Conservation (phyloP, 2,888 invertebrate genomes). For the Tiphia femorata region DNA sequence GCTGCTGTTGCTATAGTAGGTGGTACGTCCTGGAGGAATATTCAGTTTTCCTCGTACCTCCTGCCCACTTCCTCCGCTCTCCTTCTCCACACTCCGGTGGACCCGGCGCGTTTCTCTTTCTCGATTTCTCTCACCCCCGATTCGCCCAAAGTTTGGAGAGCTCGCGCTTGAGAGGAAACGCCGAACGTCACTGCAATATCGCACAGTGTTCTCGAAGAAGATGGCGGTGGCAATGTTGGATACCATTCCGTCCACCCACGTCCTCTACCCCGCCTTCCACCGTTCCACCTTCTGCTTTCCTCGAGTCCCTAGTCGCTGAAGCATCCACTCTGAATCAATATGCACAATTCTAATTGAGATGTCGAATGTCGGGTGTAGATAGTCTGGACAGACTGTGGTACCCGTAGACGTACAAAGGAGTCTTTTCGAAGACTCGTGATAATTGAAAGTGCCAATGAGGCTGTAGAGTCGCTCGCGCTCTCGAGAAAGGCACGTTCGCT, state of each 20-base stretch:
- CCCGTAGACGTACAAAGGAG: no score
- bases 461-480: no score
- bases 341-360: not conserved
- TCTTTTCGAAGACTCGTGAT: no score
- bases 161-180: conserved; percentile 53
- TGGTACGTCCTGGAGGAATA: conserved; percentile 60
- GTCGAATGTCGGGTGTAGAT: not conserved
- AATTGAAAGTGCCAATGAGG: no score
- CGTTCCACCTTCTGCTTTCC: no score
- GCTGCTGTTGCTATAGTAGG: conserved; percentile 32
- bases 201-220: conserved; percentile 58
- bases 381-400: not conserved
- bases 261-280: no score
- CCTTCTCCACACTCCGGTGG: conserved; percentile 29
- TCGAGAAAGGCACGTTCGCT: no score
- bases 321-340: conserved; percentile 4
- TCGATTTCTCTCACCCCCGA: conserved; percentile 12
- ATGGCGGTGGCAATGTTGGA: conserved; percentile 49
- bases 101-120: not conserved
- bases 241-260: conserved; percentile 25
- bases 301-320: no score
- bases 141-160: conserved; percentile 55
- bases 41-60: conserved; percentile 55
- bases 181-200: conserved; percentile 57
- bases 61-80: conserved; percentile 25